Base-by-base conservation (phyloP, 1,140 invertebrate genomes). In the Aradophagus sp. region DNA sequence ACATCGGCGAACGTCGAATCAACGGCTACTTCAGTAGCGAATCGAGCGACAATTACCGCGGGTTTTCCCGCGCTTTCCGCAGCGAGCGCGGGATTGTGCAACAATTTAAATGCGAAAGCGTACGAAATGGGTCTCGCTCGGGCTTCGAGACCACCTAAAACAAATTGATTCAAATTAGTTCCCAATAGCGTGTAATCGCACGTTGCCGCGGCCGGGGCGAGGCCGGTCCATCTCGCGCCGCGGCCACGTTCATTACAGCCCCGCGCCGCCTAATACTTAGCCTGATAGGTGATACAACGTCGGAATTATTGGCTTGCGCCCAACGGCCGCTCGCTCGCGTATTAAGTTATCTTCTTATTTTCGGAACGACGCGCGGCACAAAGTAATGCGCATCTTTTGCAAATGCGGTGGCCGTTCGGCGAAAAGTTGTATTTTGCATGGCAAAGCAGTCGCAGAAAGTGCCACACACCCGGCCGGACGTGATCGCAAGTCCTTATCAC, bases 121-220 rank as follows among this genome's bases (percentile, higher is more conserved):
- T 29, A 45, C 45, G 59, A 53, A 53, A n/a, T n/a, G n/a, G n/a
- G n/a, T n/a, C n/a, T n/a, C n/a, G n/a, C n/a, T n/a, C 35, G 42
- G 17, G 27, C 29, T 47, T 29, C 50, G 44, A 69, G 56, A 61
- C 34, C 63, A 70, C 72, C 74, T 77, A 71, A 78, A 79, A 74
- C 76, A 80, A 84, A 84, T 84, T 83, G 82, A 84, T 84, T 84
- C 81, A 80, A 84, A 84, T 84, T 83, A 84, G 80, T 83, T 82
- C 77, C 76, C 81, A 80, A 84, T 84, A 81, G 77, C 80, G 76
- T 82, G 76, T 83, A 83, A 80, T 77, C 73, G 79, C 66, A 56
- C 63, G 66, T 79, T 79, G 62, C 69, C 74, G 76, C 73, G 69
- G 75, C 74, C 35, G 23, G 36, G 23, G 75, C 70, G 36, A 63